phyloP scores from a whole-genome alignment of 2,797 vertebrate genomes.

The Ibycter americanus region DNA sequence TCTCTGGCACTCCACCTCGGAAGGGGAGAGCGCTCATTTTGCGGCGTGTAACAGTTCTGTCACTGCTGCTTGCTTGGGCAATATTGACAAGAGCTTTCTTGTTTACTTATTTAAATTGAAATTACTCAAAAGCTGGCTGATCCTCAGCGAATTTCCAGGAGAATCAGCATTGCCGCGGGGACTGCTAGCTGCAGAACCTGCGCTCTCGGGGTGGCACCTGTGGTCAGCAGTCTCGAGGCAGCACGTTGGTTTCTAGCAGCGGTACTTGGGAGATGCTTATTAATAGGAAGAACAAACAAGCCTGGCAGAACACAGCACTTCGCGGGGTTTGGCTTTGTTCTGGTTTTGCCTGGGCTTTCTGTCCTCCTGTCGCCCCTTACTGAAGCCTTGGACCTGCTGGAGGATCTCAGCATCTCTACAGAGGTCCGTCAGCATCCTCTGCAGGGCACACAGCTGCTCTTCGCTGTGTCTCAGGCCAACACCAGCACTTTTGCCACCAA shows the following conservation, averaged over 20 bases:
- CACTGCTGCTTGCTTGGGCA: not conserved
- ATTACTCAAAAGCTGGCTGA: not conserved
- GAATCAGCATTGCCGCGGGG: not conserved
- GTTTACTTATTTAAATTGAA: conserved; percentile 26
- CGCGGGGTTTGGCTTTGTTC: not conserved
- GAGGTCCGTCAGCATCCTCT: not conserved
- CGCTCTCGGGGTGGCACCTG: not conserved
- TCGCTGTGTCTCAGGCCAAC: not conserved
- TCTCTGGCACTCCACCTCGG: not conserved
- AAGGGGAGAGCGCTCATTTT: not conserved
- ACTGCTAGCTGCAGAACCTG: not conserved
- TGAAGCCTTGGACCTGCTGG: not conserved
- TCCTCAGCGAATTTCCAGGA: not conserved
- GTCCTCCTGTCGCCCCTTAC: not conserved
- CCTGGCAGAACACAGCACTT: not conserved
- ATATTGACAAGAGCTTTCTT: conserved; percentile 25
- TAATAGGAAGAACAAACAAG: not conserved
- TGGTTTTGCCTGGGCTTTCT: not conserved
- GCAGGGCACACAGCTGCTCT: not conserved
- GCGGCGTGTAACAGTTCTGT: not conserved
- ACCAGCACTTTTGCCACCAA: not conserved
- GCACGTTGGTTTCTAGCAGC: not conserved
- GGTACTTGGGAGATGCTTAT: not conserved
- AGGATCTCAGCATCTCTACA: not conserved
- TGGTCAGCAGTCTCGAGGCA: not conserved